phyloP scores from a whole-genome alignment of 2,888 invertebrate species.

The Galerucella calmariensis region DNA sequence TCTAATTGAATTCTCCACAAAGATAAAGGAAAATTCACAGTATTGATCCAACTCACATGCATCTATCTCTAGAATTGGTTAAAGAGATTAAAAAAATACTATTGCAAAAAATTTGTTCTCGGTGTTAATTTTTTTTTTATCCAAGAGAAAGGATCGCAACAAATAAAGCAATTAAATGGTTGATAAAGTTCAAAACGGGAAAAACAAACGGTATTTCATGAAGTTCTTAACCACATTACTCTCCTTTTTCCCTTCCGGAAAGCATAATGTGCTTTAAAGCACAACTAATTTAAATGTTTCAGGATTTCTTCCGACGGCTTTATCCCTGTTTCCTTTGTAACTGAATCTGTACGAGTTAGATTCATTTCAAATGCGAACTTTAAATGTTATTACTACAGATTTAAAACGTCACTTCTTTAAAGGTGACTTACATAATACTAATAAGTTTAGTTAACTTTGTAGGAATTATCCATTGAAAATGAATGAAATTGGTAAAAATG shows the following conservation, averaged over 20 bases:
- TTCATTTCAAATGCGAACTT: background rate
- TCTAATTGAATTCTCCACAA: background rate
- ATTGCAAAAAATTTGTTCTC: no score
- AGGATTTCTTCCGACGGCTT: background rate
- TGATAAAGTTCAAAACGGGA: background rate
- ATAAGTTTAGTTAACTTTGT: no score
- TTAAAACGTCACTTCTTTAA: no score
- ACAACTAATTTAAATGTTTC: constrained; percentile 4
- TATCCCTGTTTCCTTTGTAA: background rate
- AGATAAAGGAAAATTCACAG: background rate
- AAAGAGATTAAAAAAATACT: no score
- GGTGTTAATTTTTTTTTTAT: no score
- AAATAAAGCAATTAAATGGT: background rate
- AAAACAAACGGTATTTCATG: background rate
- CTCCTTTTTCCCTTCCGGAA: background rate
- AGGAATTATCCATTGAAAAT: no score
- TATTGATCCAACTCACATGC: background rate
- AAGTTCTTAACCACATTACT: constrained; percentile 2
- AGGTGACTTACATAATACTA: no score
- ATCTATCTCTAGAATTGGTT: no score
- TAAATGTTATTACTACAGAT: background rate
- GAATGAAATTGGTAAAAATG: no score
- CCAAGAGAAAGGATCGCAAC: background rate
- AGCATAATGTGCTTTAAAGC: background rate
- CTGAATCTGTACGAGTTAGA: background rate